A percentile compares a stretch with the other conserved stretches of the same genome.
phyloP scores from a whole-genome alignment of 2,888 invertebrate genomes.

The Chymomyza caudatula region DNA sequence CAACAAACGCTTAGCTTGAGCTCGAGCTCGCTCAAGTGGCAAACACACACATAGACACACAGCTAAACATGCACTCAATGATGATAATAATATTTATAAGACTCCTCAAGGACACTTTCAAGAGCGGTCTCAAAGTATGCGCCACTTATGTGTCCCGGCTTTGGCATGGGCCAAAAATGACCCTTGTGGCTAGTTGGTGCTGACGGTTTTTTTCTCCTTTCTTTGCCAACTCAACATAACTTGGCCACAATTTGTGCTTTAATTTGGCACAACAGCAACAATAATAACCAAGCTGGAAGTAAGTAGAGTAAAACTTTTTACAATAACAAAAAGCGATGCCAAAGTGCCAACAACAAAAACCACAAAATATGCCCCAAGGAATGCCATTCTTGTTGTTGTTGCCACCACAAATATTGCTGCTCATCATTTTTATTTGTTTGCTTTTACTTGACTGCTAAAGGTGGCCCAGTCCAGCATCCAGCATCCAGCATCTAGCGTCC shows the following conservation, averaged over 20 bases:
- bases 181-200: slow-evolving; percentile 67
- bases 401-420: slow-evolving; percentile 61
- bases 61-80: slow-evolving; percentile 41
- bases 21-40: slow-evolving; percentile 15
- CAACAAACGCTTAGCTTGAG: slow-evolving; percentile 23
- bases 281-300: slow-evolving; percentile 7
- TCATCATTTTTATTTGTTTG: slow-evolving; percentile 73
- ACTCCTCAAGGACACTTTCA: slow-evolving; percentile 69
- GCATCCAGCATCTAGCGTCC: too few relatives aligned
- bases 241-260: slow-evolving; percentile 74
- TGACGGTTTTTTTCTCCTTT: slow-evolving; percentile 4
- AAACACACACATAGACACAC: slow-evolving; percentile 9
- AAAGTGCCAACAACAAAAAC: slow-evolving; percentile 44
- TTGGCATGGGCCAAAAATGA: slow-evolving; percentile 37
- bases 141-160: slow-evolving; percentile 53
- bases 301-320: slow-evolving; percentile 55
- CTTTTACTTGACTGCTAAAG: slow-evolving; percentile 55
- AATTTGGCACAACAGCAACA: slow-evolving; percentile 57
- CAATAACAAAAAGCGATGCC: slow-evolving; percentile 50
- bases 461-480: slow-evolving; percentile 45
- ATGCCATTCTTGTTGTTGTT: slow-evolving; percentile 31
- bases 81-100: slow-evolving; percentile 72
- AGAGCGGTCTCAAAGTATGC: slow-evolving; percentile 21
- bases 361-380: slow-evolving; percentile 64
- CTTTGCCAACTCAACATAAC: slow-evolving; percentile 34